Percentiles rank a stretch among this genome's conserved stretches.
phyloP scores from a whole-genome alignment of 2,797 vertebrate species.

The Anas georgica region DNA sequence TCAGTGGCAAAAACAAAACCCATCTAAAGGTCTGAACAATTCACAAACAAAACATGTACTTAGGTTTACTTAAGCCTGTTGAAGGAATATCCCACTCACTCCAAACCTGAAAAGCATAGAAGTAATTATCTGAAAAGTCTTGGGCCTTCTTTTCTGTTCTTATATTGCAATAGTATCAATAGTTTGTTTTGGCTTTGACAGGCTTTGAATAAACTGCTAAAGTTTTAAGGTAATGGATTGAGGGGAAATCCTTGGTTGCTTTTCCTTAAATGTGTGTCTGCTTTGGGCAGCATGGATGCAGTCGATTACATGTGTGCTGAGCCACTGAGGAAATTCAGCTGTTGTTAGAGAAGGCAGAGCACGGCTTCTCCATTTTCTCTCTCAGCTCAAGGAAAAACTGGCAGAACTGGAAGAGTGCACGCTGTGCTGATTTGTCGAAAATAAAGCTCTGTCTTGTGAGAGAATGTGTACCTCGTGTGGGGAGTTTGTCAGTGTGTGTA shows the following conservation, averaged over 20 bases:
- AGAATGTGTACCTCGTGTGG: background rate
- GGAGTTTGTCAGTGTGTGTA: background rate
- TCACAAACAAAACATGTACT: background rate
- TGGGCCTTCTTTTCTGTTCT: background rate
- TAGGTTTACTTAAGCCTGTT: background rate
- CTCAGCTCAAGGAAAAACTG: background rate
- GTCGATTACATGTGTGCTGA: fast-evolving
- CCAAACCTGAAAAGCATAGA: background rate
- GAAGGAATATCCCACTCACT: background rate
- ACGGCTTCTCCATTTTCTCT: background rate
- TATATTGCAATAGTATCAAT: background rate
- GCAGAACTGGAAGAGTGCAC: background rate
- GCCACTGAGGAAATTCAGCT: background rate
- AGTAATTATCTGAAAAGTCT: background rate
- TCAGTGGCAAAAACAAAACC: background rate
- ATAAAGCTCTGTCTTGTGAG: background rate
- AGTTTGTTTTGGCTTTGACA: background rate
- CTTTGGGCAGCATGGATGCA: background rate
- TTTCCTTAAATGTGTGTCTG: background rate
- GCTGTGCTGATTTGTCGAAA: fast-evolving
- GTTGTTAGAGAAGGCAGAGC: background rate
- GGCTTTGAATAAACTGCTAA: background rate
- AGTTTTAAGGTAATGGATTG: background rate
- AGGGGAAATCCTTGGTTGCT: background rate
- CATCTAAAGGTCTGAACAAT: background rate